Evolutionary conservation across 1,140 invertebrate species (phyloP).

Genomic region (Drosophila nigromelanica): DNA sequence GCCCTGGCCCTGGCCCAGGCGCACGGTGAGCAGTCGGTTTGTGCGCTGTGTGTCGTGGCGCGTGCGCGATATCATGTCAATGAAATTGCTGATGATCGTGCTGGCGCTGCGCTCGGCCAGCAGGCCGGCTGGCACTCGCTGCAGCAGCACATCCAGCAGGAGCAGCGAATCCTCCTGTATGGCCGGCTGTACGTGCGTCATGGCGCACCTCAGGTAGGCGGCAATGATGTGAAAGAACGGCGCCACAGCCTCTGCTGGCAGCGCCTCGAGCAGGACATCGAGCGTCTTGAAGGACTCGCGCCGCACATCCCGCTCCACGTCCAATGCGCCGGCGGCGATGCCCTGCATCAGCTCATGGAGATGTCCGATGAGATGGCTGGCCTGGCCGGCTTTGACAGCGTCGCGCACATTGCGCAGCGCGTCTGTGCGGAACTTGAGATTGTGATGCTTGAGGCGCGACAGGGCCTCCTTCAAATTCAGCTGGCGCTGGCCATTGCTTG

Average conservation of each 20-base stretch:
- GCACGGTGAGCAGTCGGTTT: slow-evolving; percentile 87
- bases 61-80: slow-evolving; percentile 91
- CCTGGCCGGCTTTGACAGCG: slow-evolving; percentile 86
- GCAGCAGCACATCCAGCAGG: slow-evolving; percentile 89
- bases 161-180: slow-evolving; percentile 92
- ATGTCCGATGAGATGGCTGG: slow-evolving; percentile 84
- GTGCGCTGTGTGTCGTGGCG: slow-evolving; percentile 86
- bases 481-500: slow-evolving; percentile 87
- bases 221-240: slow-evolving; percentile 91
- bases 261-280: slow-evolving; percentile 86
- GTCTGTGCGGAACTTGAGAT: slow-evolving; percentile 88
- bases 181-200: slow-evolving; percentile 92
- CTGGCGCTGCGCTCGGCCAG: slow-evolving; percentile 86
- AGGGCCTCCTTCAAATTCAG: slow-evolving; percentile 91
- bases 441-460: slow-evolving; percentile 91
- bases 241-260: slow-evolving; percentile 84
- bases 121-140: slow-evolving; percentile 85
- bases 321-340: slow-evolving; percentile 88
- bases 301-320: slow-evolving; percentile 89
- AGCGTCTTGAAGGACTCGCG: slow-evolving; percentile 88
- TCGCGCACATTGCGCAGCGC: slow-evolving; percentile 90
- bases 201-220: slow-evolving; percentile 92
- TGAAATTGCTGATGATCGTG: slow-evolving; percentile 90
- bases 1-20: slow-evolving; percentile 85
- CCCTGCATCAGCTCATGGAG: slow-evolving; percentile 88